Percentiles rank a stretch among this genome's conserved stretches.
These are phyloP conservation scores for Chrysopilus asiliformis DNA, from an alignment of 2,888 invertebrate species.

Conservation along the genomic window DNA sequence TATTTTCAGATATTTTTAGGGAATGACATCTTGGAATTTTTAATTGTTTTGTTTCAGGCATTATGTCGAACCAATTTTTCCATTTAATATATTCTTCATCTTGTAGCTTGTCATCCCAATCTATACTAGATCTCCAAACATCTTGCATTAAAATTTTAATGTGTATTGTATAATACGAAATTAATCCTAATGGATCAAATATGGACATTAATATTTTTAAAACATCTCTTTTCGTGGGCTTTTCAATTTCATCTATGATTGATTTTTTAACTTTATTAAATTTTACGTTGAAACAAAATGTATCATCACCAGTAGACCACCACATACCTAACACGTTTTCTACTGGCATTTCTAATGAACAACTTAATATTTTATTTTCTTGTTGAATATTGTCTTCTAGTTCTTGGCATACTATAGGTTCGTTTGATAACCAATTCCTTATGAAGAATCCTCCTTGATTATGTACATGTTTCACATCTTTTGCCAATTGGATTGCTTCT, in stretches of 20 bases:
- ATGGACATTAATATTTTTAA: too few species aligned
- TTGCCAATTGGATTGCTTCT: conserved; percentile 14
- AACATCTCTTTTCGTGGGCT: conserved; percentile 1
- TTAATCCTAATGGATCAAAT: not conserved
- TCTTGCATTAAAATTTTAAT: not conserved
- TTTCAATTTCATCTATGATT: not conserved
- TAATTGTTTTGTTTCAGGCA: conserved; percentile 14
- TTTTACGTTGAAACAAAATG: not conserved
- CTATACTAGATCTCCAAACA: conserved; percentile 2
- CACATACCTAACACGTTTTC: conserved; percentile 4
- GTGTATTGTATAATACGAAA: not conserved
- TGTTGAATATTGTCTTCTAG: not conserved
- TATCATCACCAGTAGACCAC: not conserved
- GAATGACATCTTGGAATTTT: conserved; percentile 16
- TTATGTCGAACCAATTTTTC: conserved; percentile 2
- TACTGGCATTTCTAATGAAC: not conserved
- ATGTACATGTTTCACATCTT: conserved; percentile 12
- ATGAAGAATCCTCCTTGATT: conserved; percentile 12
- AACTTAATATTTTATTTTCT: not conserved
- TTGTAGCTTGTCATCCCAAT: conserved; percentile 1
- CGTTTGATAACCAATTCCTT: conserved; percentile 19
- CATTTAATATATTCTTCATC: not conserved
- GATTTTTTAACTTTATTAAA: not conserved
- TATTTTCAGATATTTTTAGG: not conserved
- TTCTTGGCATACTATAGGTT: not conserved